phyloP scores from a whole-genome alignment of 2,888 invertebrate species.

The Eristalinus sepulchralis region DNA sequence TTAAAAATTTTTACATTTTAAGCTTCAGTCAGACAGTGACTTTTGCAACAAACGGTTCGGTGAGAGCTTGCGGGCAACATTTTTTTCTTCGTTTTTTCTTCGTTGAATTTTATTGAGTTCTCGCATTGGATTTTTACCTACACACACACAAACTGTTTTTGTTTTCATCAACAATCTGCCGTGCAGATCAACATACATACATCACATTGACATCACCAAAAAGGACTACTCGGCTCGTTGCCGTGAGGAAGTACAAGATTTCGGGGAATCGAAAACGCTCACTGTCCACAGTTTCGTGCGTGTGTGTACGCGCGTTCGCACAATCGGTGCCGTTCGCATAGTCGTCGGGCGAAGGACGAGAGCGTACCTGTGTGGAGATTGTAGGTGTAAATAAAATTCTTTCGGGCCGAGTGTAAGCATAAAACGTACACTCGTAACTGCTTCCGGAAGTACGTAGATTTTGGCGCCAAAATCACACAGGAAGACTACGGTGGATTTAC shows the following conservation, averaged over 20 bases:
- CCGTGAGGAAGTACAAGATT: not conserved
- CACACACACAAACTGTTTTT: constrained; percentile 46
- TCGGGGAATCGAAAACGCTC: not conserved
- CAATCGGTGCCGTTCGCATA: not conserved
- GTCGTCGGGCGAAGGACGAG: not conserved
- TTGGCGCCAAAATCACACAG: constrained; percentile 40
- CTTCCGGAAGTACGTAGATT: constrained; percentile 30
- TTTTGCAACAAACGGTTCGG: constrained; percentile 71
- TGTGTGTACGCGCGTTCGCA: not conserved
- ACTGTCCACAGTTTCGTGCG: not conserved
- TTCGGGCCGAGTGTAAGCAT: constrained; percentile 5
- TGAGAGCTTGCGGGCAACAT: constrained; percentile 66
- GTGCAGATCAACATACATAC: not conserved
- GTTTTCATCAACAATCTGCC: constrained; percentile 32
- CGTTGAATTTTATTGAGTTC: constrained; percentile 71
- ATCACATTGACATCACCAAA: not conserved
- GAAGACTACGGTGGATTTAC: not conserved
- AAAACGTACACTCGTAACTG: constrained; percentile 36
- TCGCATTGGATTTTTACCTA: constrained; percentile 69
- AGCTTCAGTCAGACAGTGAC: constrained; percentile 72
- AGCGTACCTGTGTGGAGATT: not conserved
- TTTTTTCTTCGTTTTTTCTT: constrained; percentile 70
- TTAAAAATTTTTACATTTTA: constrained; percentile 66
- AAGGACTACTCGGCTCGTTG: not conserved
- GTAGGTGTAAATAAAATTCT: constrained; percentile 35